These are phyloP conservation scores for Leptopilina boulardi DNA, from an alignment of 1,140 invertebrate genomes.

Conservation along the genomic window DNA sequence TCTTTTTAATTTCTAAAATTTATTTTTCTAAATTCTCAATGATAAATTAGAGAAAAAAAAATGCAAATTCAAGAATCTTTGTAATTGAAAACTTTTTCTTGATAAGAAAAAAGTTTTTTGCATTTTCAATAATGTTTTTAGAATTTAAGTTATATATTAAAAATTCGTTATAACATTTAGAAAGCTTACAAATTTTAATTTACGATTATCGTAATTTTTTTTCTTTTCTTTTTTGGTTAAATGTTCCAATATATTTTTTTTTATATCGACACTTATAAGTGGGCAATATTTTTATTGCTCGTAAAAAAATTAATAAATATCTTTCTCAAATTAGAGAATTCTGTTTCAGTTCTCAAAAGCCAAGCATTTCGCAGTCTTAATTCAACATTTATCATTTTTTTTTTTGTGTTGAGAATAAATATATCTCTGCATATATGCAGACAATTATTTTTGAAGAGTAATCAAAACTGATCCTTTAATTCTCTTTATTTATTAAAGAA, in stretches of 20 bases:
- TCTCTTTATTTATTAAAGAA: not conserved
- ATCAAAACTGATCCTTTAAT: not conserved
- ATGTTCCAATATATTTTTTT: not conserved
- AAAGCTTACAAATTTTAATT: too few relatives aligned
- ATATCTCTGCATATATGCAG: not conserved
- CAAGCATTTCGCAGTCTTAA: slow-evolving; percentile 32
- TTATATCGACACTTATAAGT: slow-evolving; percentile 37
- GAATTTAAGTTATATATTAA: too few relatives aligned
- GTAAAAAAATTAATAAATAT: not conserved
- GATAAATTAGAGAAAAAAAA: too few relatives aligned
- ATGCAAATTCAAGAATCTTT: too few relatives aligned
- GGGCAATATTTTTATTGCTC: slow-evolving; percentile 37
- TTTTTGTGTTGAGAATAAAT: not conserved
- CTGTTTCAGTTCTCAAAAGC: slow-evolving; percentile 27
- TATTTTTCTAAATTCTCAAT: too few relatives aligned
- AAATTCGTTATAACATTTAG: too few relatives aligned
- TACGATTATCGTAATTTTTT: too few relatives aligned
- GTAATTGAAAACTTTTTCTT: too few relatives aligned
- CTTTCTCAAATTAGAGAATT: not conserved
- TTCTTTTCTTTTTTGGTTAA: not conserved
- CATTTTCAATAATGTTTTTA: too few relatives aligned
- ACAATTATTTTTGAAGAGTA: slow-evolving; percentile 21
- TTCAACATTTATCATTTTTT: slow-evolving; percentile 24
- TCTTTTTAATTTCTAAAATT: too few relatives aligned
- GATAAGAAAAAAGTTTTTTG: too few relatives aligned